phyloP scores from a whole-genome alignment of 2,888 invertebrate genomes.

The Hoplodrina ambigua region DNA sequence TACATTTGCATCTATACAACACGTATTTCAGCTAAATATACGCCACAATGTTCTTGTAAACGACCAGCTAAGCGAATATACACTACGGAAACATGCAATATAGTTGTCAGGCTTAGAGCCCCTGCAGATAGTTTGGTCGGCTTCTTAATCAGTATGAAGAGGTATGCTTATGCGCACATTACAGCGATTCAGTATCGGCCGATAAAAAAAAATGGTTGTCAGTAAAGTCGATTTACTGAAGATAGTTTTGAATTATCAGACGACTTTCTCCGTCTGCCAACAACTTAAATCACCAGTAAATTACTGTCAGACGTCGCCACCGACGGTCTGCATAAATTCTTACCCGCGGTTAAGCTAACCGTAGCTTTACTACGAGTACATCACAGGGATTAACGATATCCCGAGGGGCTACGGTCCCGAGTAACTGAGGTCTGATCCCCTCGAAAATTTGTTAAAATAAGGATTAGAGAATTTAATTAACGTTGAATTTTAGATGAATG shows the following conservation, averaged over 20 bases:
- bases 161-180: too few relatives aligned
- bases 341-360: conserved; percentile 11
- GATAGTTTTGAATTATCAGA: too few relatives aligned
- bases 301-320: background rate
- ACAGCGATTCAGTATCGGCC: too few relatives aligned
- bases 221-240: too few relatives aligned
- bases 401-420: background rate
- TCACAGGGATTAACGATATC: conserved; percentile 29
- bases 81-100: background rate
- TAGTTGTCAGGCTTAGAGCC: background rate
- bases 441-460: conserved; percentile 26
- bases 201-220: too few relatives aligned
- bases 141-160: too few relatives aligned
- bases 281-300: background rate
- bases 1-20: background rate
- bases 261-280: background rate
- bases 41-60: background rate
- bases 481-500: conserved; percentile 6
- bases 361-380: conserved; percentile 1
- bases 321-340: background rate
- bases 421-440: conserved; percentile 9
- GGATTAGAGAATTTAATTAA: conserved; percentile 27
- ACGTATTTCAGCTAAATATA: conserved; percentile 8
- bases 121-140: too few relatives aligned
- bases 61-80: conserved; percentile 7